Percentiles rank a stretch among this genome's conserved stretches.
These are phyloP conservation scores for Penaeus indicus DNA, from an alignment of 1,140 invertebrate species.

Conservation along the genomic window DNA sequence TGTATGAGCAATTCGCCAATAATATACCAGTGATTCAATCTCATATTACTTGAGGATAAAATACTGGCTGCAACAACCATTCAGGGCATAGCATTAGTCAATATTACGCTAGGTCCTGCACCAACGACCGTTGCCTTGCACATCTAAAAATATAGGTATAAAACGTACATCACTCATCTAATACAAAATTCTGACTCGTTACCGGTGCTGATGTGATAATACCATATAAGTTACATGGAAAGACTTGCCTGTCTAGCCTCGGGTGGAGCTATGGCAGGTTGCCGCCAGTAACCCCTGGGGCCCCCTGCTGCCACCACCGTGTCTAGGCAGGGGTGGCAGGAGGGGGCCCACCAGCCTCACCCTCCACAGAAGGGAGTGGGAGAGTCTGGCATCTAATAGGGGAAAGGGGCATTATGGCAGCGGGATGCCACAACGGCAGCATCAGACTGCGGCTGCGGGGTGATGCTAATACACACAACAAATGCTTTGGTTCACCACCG, in stretches of 20 bases:
- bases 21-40: constrained; percentile 59
- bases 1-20: constrained; percentile 62
- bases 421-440: constrained; percentile 23
- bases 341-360: neutral
- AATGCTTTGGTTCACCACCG: constrained; percentile 57
- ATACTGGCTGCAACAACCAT: constrained; percentile 61
- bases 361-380: constrained; percentile 10
- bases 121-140: constrained; percentile 29
- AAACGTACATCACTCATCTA: constrained; percentile 53
- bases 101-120: constrained; percentile 34
- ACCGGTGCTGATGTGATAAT: constrained; percentile 59
- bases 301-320: neutral
- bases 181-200: constrained; percentile 61
- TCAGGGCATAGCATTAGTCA: constrained; percentile 40
- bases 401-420: constrained; percentile 30
- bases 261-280: constrained; percentile 47
- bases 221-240: constrained; percentile 60
- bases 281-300: neutral
- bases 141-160: constrained; percentile 59
- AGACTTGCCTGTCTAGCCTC: constrained; percentile 57
- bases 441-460: constrained; percentile 19
- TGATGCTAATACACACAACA: constrained; percentile 56
- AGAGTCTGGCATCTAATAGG: neutral
- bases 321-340: neutral
- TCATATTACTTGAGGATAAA: constrained; percentile 60